A percentile compares a stretch with the other conserved stretches of the same genome.
Conservation (phyloP, 23 tunicate genomes). For the Styela clava region DNA sequence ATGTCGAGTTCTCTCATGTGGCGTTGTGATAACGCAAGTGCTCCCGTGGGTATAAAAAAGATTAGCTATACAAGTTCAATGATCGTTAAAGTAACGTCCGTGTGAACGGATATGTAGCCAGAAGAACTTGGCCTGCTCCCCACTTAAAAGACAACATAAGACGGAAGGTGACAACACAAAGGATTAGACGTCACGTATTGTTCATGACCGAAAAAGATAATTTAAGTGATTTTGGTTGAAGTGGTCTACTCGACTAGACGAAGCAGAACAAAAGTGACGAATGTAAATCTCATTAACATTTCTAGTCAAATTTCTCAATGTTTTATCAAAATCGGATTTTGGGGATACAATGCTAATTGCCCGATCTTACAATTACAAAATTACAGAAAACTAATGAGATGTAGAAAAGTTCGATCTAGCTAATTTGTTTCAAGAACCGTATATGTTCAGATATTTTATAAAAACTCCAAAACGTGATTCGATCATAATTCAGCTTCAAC, state of each 20-base stretch:
- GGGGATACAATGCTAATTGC: no score
- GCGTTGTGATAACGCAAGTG: background rate
- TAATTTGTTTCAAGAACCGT: no score
- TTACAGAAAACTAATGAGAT: no score
- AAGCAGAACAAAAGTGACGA: background rate
- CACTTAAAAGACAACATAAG: background rate
- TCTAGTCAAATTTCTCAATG: background rate
- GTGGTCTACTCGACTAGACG: background rate
- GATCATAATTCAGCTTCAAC: no score
- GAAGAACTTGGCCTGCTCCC: background rate
- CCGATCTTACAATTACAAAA: no score
- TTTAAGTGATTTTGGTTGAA: background rate
- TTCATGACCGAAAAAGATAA: background rate
- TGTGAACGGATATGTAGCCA: background rate
- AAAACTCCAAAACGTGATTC: no score
- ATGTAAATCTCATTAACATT: background rate
- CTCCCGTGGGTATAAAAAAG: background rate
- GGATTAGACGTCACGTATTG: background rate
- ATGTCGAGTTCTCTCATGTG: background rate
- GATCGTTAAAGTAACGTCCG: background rate
- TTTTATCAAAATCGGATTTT: no score
- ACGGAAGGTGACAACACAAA: background rate
- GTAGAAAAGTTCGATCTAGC: no score
- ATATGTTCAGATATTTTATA: no score
- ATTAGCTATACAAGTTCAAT: background rate